Evolutionary conservation across 1,140 invertebrate species (phyloP), one percentile per base, ranked within the genome.

Genomic region (Galleria mellonella): DNA sequence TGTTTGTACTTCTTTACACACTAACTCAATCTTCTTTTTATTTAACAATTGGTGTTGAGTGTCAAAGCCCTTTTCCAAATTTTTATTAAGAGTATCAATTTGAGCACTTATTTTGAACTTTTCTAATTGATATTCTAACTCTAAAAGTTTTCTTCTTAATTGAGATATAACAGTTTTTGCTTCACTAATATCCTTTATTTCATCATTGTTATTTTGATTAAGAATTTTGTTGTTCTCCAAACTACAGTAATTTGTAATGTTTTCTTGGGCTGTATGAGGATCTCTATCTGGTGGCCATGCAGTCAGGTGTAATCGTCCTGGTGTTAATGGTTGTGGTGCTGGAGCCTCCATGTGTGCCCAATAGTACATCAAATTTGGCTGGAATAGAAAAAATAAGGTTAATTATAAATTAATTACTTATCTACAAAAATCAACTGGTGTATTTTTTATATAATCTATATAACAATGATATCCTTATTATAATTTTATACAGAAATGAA

Each of bases 301-400:
- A 10, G 70, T 60, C 37, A 61, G 75, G 46, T 84, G 83, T 9
- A 87, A 57, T 44, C 66, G 79, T 43, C 93, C 92, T 2, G 94
- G 94, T n/a, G 92, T 92, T 13, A 90, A 86, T 12, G 91, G 89
- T 53, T 90, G 87, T 11, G 89, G 87, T n/a, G 87, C 76, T 23
- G 91, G 89, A 14, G 88, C 76, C 72, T 96, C 93, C 38, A 92
- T 92, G 68, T 95, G 92, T 13, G 92, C 90, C 95, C 95, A 96
- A 69, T 92, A 94, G 77, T 97, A 96, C 91, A 95, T 94, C 59
- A 94, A 88, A 73, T 94, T 93, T 41, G 93, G 91, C 95, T 97
- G 78, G 29, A 90, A 89, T 29, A 47, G 14, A 9, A 41, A 45
- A 32, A 43, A 48, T 23, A 23, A 23, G 17, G 6, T 3, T 23